Base-by-base conservation (phyloP, 2,888 invertebrate species). In the Sylvicola cinctus region DNA sequence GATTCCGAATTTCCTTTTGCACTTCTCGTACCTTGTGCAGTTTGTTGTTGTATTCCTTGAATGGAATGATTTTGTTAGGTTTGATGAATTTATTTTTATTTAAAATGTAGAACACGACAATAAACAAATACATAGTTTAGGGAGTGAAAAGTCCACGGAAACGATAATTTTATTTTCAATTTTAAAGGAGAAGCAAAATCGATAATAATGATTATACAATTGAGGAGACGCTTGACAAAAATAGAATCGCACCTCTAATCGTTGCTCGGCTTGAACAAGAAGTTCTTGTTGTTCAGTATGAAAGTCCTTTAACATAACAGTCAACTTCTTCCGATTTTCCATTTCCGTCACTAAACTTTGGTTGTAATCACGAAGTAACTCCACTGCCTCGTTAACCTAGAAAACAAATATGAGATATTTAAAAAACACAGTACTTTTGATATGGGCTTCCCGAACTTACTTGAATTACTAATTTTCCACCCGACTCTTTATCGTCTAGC, bases 1-100 rank as follows among this genome's bases (percentile, higher is more conserved):
- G 93, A 11, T 85, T 83, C 52, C 80, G 81, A 16, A 95, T 74
- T 59, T 93, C 91, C 32, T 79, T 71, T 48, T 87, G 70, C 12
- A 93, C 83, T 32, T 71, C 71, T 49, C 79, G 74, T 32, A 91
- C 77, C 60, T 87, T 88, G 45, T 76, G 72, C 39, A 91, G 63
- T 54, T 88, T 90, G 46, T 80, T 76, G 55, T 79, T 83, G 59
- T 87, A 90, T 55, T 93, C 91, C 90, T 93, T 63, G 16, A 68
- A 62, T 43, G 37, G 36, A 40, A 42, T n/a, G n/a, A 20, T 20
- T 20, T 6, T 20, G 4, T 20, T 20, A 20, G 20, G 20, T 20
- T 20, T 6, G 20, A 20, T n/a, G n/a, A n/a, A n/a, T n/a, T n/a
- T n/a, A 20, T 20, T 20, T 20, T 20, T 8, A 20, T n/a, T n/a